A percentile compares a stretch with the other conserved stretches of the same genome.
Conservation (phyloP, 1,140 invertebrate species). For the Pseudomyrmex sp. region DNA sequence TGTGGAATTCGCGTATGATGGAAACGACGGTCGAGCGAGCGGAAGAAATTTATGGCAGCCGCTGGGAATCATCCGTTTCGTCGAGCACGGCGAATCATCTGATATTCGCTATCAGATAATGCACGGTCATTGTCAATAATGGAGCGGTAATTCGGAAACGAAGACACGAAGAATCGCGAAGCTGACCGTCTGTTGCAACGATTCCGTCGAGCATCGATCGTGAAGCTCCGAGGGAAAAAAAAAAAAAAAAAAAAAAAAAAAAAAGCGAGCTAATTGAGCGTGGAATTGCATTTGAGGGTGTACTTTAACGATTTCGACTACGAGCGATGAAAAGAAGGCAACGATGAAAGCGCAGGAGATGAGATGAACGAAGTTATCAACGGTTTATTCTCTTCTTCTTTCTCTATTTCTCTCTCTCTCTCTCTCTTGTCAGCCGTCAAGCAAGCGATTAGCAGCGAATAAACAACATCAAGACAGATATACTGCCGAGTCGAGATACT, state of each 20-base stretch:
- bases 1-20: slow-evolving; percentile 51
- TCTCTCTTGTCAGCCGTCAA: too few relatives aligned
- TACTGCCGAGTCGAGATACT: not conserved
- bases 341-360: not conserved
- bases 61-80: not conserved
- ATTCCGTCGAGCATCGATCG: slow-evolving; percentile 37
- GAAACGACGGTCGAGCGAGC: slow-evolving; percentile 1
- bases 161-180: slow-evolving; percentile 27
- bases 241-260: not conserved
- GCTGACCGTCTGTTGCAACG: slow-evolving; percentile 37
- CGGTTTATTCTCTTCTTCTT: not conserved
- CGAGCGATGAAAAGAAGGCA: not conserved
- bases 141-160: slow-evolving; percentile 37
- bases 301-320: not conserved
- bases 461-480: not conserved
- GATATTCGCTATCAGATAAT: slow-evolving; percentile 66
- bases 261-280: slow-evolving; percentile 28
- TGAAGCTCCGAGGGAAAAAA: not conserved
- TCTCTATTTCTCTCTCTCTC: too few relatives aligned
- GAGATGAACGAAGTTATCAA: slow-evolving; percentile 4
- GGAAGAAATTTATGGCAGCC: not conserved
- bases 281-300: not conserved
- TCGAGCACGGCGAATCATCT: slow-evolving; percentile 29
- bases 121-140: slow-evolving; percentile 32
- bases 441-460: not conserved